Evolutionary conservation across 1,140 invertebrate species (phyloP).

Genomic region (Dolichoris vasculosae): DNA sequence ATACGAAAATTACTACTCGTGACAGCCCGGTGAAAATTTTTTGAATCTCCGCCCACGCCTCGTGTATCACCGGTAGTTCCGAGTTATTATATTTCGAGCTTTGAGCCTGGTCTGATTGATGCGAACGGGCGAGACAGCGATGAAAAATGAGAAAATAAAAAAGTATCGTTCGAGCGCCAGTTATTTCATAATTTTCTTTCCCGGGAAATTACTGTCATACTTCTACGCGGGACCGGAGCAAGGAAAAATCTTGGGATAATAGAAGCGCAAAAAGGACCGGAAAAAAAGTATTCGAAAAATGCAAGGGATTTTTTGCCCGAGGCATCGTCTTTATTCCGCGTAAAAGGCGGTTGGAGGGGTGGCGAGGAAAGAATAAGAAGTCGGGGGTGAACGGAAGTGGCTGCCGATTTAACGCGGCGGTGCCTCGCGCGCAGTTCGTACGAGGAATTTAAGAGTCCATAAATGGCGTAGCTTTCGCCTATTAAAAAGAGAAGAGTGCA

Average conservation of each 20-base stretch:
- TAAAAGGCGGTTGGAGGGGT: constrained; percentile 6
- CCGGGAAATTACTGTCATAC: constrained; percentile 16
- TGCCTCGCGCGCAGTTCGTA: constrained; percentile 54
- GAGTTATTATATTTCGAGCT: not conserved
- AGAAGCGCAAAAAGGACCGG: not conserved
- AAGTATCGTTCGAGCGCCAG: not conserved
- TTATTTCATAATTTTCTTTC: constrained; percentile 41
- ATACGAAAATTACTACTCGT: constrained; percentile 13
- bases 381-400: not conserved
- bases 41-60: not conserved
- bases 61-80: not conserved
- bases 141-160: not conserved
- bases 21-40: not conserved
- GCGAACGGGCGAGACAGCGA: not conserved
- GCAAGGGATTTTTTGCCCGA: constrained; percentile 23
- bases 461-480: constrained; percentile 61
- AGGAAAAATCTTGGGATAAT: not conserved
- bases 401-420: constrained; percentile 58
- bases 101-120: not conserved
- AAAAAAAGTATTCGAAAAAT: constrained; percentile 37
- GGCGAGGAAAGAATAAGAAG: not conserved
- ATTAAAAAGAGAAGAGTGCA: constrained; percentile 2
- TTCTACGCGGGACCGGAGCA: not conserved
- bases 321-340: constrained; percentile 41
- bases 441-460: constrained; percentile 66